phyloP scores from a whole-genome alignment of 2,113 vertebrate species.

The Triplophysa tibetana region DNA sequence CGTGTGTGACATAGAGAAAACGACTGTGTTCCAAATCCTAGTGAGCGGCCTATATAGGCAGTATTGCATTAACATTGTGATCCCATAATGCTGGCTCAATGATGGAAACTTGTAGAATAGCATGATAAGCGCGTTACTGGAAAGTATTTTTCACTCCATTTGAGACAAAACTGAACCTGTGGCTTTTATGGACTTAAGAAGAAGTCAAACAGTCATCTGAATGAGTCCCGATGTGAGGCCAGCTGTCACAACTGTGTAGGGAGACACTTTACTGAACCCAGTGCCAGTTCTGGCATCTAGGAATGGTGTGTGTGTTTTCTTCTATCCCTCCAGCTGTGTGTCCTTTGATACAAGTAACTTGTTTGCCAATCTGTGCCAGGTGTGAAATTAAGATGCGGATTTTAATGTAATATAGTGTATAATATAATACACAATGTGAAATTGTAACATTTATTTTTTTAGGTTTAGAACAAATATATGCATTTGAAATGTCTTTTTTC shows the following conservation, averaged over 20 bases:
- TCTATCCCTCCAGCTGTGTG: slow-evolving; percentile 36
- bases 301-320: slow-evolving; percentile 4
- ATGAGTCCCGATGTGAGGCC: slow-evolving; percentile 24
- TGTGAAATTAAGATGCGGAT: background rate
- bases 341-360: slow-evolving; percentile 14
- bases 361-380: slow-evolving; percentile 3
- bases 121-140: background rate
- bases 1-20: too few species aligned
- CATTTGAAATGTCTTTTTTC: background rate
- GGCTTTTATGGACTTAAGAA: background rate
- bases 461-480: background rate
- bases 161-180: background rate
- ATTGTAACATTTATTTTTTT: background rate
- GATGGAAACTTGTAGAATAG: background rate
- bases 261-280: background rate
- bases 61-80: too few species aligned
- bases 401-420: background rate
- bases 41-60: too few species aligned
- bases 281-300: slow-evolving; percentile 12
- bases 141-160: slow-evolving; percentile 1
- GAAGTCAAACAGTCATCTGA: slow-evolving; percentile 29
- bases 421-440: background rate
- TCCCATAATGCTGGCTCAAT: too few species aligned
- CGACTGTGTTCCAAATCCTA: too few species aligned
- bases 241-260: slow-evolving; percentile 19